A percentile compares a stretch with the other conserved stretches of the same genome.
phyloP scores from a whole-genome alignment of 1,140 invertebrate genomes.

The Sycophaga agraensis region DNA sequence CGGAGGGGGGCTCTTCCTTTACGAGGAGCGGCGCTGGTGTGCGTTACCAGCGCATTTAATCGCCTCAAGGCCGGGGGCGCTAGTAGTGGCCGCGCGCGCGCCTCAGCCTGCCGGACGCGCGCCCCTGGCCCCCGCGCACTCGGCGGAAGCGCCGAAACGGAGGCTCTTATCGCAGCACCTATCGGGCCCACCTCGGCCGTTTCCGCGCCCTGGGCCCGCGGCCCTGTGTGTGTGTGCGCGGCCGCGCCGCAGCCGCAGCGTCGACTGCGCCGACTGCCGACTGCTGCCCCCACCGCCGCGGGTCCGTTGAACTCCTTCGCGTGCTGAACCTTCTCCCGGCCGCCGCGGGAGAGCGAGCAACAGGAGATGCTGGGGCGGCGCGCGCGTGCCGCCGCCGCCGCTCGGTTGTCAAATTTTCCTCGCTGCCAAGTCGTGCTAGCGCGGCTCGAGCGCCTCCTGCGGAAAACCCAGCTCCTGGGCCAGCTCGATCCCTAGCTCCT shows the following conservation, averaged over 20 bases:
- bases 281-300: background rate
- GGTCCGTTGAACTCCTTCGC: slow-evolving; percentile 25
- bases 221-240: background rate
- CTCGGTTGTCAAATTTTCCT: too few species aligned
- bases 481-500: too few species aligned
- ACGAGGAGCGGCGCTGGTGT: slow-evolving; percentile 27
- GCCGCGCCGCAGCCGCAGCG: background rate
- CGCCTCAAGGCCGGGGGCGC: slow-evolving; percentile 46
- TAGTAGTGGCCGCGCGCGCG: slow-evolving; percentile 33
- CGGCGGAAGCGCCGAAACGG: background rate
- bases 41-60: slow-evolving; percentile 44
- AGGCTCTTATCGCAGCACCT: background rate
- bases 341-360: background rate
- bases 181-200: background rate
- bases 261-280: background rate
- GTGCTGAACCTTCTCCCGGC: slow-evolving; percentile 12
- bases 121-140: background rate
- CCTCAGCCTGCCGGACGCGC: too few species aligned
- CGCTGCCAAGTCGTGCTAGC: too few species aligned
- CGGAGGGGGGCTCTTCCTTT: slow-evolving; percentile 27
- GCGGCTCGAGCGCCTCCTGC: too few species aligned
- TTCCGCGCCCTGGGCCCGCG: background rate
- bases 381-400: too few species aligned
- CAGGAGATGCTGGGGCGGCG: background rate
- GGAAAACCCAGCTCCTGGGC: too few species aligned